Evolutionary conservation across 2,888 invertebrate species (phyloP), one percentile per base, ranked within the genome.

Genomic region (Drosophila differens): DNA sequence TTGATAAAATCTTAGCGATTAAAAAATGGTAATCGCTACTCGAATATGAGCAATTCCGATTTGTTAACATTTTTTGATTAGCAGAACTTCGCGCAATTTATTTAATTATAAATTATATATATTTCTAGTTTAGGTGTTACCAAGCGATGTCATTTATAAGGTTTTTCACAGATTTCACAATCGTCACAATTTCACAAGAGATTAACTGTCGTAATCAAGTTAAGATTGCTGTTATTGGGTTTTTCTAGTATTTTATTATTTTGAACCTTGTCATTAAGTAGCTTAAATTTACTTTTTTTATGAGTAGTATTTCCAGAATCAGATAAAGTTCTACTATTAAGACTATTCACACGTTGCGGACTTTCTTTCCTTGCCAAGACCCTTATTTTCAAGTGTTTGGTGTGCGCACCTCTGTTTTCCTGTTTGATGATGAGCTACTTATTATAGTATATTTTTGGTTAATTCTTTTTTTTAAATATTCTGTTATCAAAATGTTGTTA

Each of bases 161-260:
- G 60, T 19, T 39, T 70, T 69, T 39, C 58, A 9, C 10, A 28
- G 16, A 16, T 47, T 47, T 28, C 16, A 16, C 28, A 47, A 47
- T 25, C 25, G 47, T 25, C 25, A 47, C 1, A 32, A 71, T 71
- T 75, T 57, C 57, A 32, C 49, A 72, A 79, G 14, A 47, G 35
- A 41, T 32, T 72, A 81, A 80, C 81, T 66, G 19, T 47, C 14
- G 33, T 75, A 78, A 82, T 79, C 79, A 49, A n/a, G 19, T 35
- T 41, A 22, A 51, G 61, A 60, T 76, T 68, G 60, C 14, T 35
- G 10, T 19, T 22, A 19, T 44, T 44, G 47, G 68, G 30, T 63
- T 71, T 54, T 70, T 53, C 19, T 49, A 25, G 4, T 16, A 16
- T 19, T n/a, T 33, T 22, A 19, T 7, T 25, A 30, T 19, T 30